Evolutionary conservation across 2,888 invertebrate genomes (phyloP), one percentile per base, ranked within the genome.

Genomic region (Junonia oenone): DNA sequence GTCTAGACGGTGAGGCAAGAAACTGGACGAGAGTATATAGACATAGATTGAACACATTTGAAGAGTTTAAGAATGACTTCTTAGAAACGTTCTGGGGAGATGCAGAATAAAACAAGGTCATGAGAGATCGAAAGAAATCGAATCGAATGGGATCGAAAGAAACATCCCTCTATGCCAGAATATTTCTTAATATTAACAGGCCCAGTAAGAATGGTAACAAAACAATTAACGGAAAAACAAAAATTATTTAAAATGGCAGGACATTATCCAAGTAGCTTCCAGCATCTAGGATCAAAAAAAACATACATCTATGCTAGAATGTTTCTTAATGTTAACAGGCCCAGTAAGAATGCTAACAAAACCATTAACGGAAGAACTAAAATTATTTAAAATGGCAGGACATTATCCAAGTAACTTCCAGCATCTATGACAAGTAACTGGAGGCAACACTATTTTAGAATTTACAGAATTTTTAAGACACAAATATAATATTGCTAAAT

Each of bases 261-360:
- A n/a, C n/a, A n/a, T n/a, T 50, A 45, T 17, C 55, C 55, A 11
- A 49, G 37, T 11, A 14, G 35, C 17, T 11, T 55, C 13, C 49
- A 55, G 27, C 37, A 55, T 8, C 17, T 45, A 26, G 49, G 45
- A 29, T n/a, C n/a, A n/a, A n/a, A n/a, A n/a, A n/a, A n/a, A n/a
- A n/a, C n/a, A 55, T 1, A 26, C 27, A 2, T 38, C 50, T 6
- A 55, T 55, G 55, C 11, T 55, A 0, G 26, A 9, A 9, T 46
- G 51, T 13, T 51, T 51, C 46, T 31, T 55, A 1, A 29, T 17
- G 0, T 13, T 55, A 38, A 26, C 35, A 0, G 29, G 55, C 0
- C 55, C 55, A 46, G 58, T 51, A 0, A 55, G 45, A 8, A 55
- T 55, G 55, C 27, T 58, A 3, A 45, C 51, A 26, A 48, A 43